A percentile compares a stretch with the other conserved stretches of the same genome.
These are phyloP conservation scores for Morelia viridis DNA, from an alignment of 2,797 vertebrate genomes.

Conservation along the genomic window DNA sequence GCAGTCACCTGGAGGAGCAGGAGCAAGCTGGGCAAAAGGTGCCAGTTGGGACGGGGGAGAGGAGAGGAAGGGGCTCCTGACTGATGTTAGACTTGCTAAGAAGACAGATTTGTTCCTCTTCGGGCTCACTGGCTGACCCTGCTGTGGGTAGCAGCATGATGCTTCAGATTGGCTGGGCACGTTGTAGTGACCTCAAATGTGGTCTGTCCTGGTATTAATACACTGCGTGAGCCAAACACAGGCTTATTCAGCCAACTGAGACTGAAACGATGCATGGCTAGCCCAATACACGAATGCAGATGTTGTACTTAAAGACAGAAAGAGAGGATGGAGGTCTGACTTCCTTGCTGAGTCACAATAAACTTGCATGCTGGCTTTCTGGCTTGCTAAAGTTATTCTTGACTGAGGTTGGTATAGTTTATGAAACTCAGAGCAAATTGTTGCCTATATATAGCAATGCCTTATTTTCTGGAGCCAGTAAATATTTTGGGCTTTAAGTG, in stretches of 20 bases:
- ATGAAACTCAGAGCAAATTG: neutral
- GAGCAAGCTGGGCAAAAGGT: neutral
- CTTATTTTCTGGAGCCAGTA: neutral
- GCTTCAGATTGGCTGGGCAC: neutral
- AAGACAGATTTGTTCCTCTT: neutral
- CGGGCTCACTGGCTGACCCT: neutral
- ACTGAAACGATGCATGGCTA: neutral
- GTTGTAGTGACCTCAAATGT: neutral
- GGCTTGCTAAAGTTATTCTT: neutral
- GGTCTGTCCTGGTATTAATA: neutral
- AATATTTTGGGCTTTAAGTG: neutral
- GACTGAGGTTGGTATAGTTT: neutral
- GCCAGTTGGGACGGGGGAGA: neutral
- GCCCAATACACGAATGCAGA: neutral
- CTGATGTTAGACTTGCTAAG: neutral
- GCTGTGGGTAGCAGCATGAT: neutral
- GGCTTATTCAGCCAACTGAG: neutral
- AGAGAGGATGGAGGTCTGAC: too few relatives aligned
- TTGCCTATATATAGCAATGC: too few relatives aligned
- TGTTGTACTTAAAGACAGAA: neutral
- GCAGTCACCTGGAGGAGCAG: neutral
- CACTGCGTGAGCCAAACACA: neutral
- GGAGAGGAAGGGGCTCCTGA: neutral
- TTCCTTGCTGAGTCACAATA: neutral
- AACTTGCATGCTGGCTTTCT: neutral